Base-by-base conservation (phyloP, 2,113 vertebrate species). In the Eublepharis macularius region DNA sequence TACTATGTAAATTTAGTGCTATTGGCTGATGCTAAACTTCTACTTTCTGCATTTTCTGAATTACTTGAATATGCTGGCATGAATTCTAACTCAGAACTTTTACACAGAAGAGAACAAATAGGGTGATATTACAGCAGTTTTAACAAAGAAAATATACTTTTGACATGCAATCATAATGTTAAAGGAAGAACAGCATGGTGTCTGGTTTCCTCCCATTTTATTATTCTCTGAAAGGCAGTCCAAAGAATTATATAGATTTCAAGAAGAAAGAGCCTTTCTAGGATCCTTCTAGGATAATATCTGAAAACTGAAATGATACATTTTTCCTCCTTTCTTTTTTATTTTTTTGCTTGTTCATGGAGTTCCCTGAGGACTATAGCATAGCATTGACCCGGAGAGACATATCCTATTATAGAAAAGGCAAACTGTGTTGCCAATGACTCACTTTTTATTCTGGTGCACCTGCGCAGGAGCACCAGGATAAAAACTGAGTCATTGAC, bases 11-110 rank as follows among this genome's bases (percentile, higher is more conserved):
- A 2, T 29, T 49, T 66, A 51, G 14, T 14, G 10, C 36, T 69
- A 70, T 81, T 21, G 87, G 82, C 88, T 39, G 69, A 78, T 89
- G 10, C 63, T 41, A 86, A 86, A 49, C 39, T 45, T 0, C 17
- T 83, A 24, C 21, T 80, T 81, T 84, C 82, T 86, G 24, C 76
- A 82, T 85, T 91, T 90, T 9, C 47, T 87, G 47, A 82, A 92
- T 81, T 34, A 19, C 29, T 49, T 87, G 80, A 76, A 9, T 47
- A 19, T 16, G 12, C 76, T 79, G 84, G 85, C 81, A 19, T 39
- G 77, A 39, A 74, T 76, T 81, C 0, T 6, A 41, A 63, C 4
- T 85, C 87, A 45, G 86, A 47, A 39, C 79, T 87, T 87, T 13
- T 51, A 34, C 34, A 73, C 4, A 14, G 70, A 81, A 90, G 72